Evolutionary conservation across 2,888 invertebrate species (phyloP), one percentile per base, ranked within the genome.

Genomic region (Liodrosophila aerea): DNA sequence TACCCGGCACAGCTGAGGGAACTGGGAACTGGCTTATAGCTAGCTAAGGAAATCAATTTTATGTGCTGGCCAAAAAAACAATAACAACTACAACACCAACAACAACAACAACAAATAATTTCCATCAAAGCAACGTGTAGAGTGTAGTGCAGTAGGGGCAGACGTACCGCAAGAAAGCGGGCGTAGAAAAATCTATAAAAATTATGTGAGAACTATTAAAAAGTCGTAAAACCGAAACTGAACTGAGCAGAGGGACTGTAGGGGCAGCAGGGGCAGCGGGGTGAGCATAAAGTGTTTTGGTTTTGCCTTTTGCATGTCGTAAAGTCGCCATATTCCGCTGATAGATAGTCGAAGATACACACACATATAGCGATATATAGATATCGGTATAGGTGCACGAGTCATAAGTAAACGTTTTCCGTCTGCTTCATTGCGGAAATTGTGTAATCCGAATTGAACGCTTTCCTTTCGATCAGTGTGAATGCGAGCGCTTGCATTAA

Each of bases 121-220:
- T 72, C 58, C 82, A 69, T 64, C 80, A 73, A 65, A 73, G 65
- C 57, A 53, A 18, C 9, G 37, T 31, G 34, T n/a, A 40, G 52
- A 43, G 40, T 29, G 29, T 18, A 15, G 47, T 43, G 11, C 47
- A 67, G 60, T n/a, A n/a, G n/a, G n/a, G n/a, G n/a, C n/a, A n/a
- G n/a, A n/a, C n/a, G n/a, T n/a, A 64, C 64, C 59, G 53, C 60
- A 70, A 76, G 69, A 59, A 58, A 62, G 59, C 73, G 65, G 73
- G 67, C 73, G 67, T 63, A 65, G 68, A 56, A 53, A 73, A 70
- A 75, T 74, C 83, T 87, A 85, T 84, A 76, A 81, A 81, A 81
- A 77, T 73, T 73, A 85, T 87, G 88, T 87, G 88, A 87, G 87
- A 87, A 88, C 88, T 88, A 88, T 88, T 88, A 88, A 88, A 88